Percentiles rank a stretch among this genome's conserved stretches.
Conservation (phyloP, 1,140 invertebrate genomes). For the Drosophila rufa region DNA sequence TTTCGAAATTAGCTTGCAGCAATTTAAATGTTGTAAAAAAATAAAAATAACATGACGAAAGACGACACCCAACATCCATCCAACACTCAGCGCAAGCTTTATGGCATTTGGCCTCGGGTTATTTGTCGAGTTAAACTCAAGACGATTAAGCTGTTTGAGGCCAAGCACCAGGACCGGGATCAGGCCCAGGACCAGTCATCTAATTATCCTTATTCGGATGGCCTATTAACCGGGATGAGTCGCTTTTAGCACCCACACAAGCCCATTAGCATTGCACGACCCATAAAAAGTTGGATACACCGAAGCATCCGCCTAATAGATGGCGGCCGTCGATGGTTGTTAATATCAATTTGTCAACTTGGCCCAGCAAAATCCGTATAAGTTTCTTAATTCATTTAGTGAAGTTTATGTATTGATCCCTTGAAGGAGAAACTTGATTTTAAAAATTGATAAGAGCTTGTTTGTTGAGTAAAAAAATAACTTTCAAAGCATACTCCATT, state of each 20-base stretch:
- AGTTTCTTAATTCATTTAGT: conserved; percentile 34
- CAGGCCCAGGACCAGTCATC: conserved; percentile 40
- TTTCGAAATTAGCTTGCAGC: conserved; percentile 72
- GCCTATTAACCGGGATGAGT: conserved; percentile 76
- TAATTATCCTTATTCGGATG: conserved; percentile 78
- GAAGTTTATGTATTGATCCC: not conserved
- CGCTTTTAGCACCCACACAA: conserved; percentile 75
- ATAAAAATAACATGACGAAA: conserved; percentile 71
- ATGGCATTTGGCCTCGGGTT: conserved; percentile 59
- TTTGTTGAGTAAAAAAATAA: not conserved
- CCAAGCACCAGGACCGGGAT: conserved; percentile 20
- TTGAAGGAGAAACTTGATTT: not conserved
- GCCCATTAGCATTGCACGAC: conserved; percentile 72
- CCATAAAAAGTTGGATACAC: conserved; percentile 46
- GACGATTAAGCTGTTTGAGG: conserved; percentile 54
- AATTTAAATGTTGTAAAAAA: conserved; percentile 79
- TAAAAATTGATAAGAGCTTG: not conserved
- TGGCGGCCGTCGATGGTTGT: conserved; percentile 36
- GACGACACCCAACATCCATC: conserved; percentile 16
- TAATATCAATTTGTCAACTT: conserved; percentile 46
- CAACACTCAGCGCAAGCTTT: conserved; percentile 30
- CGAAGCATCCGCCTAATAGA: conserved; percentile 17
- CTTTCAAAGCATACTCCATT: not conserved
- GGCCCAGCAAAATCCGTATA: not conserved
- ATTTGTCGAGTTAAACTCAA: conserved; percentile 64